Conservation (phyloP, 2,113 vertebrate genomes). For the Sylvietta virens region DNA sequence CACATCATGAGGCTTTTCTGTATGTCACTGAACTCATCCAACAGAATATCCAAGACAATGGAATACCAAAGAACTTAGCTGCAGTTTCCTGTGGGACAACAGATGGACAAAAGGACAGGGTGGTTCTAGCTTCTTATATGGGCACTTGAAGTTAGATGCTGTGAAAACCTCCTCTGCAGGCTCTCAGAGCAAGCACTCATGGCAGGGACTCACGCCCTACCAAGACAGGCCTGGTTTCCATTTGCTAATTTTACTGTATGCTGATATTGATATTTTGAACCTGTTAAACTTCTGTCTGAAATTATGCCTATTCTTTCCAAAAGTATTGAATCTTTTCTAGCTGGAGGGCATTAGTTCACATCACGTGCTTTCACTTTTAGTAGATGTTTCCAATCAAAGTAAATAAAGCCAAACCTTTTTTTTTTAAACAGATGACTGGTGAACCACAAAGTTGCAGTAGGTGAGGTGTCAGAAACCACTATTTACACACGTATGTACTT, state of each 20-base stretch:
- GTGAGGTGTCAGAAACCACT: not conserved
- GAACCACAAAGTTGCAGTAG: not conserved
- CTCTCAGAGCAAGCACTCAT: fast-evolving
- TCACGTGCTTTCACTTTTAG: not conserved
- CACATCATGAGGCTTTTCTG: fast-evolving
- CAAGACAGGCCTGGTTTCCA: not conserved
- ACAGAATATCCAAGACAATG: not conserved
- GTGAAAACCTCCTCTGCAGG: not conserved
- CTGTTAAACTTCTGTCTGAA: not conserved
- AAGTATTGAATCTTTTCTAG: not conserved
- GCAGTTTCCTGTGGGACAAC: not conserved
- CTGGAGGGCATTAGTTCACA: not conserved
- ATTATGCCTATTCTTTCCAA: not conserved
- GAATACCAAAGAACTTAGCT: not conserved
- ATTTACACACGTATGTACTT: not conserved
- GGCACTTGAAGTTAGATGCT: fast-evolving
- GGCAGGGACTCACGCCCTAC: not conserved
- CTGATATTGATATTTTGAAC: not conserved
- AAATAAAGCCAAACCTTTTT: not conserved
- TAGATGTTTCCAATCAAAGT: not conserved
- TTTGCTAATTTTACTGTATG: not conserved
- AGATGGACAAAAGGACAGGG: not conserved
- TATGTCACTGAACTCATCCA: not conserved
- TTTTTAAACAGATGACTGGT: not conserved
- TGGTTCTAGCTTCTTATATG: not conserved